Evolutionary conservation across 2,797 vertebrate species (phyloP).

Genomic region (Neosilurus mollespiculum): DNA sequence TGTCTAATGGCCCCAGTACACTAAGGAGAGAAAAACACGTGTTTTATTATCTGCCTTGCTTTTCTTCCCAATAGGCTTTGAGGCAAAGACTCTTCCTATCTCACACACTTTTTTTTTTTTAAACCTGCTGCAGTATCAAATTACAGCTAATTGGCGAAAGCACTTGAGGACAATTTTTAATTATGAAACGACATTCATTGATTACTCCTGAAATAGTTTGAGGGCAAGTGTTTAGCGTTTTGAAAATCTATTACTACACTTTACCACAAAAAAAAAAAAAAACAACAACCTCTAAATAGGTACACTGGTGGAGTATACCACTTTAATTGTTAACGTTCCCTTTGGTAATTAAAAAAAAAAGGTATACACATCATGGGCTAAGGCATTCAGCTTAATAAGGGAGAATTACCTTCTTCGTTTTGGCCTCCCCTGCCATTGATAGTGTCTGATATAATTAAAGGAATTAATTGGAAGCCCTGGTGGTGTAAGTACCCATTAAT

Average conservation of each 20-base stretch:
- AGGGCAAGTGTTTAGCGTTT: background rate
- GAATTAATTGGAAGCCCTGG: slow-evolving; percentile 55
- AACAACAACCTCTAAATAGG: slow-evolving; percentile 17
- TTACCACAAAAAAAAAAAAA: background rate
- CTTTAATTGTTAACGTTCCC: slow-evolving; percentile 47
- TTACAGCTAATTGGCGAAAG: slow-evolving; percentile 38
- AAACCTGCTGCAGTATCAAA: slow-evolving; percentile 3
- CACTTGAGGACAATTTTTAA: slow-evolving; percentile 29
- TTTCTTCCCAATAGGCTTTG: slow-evolving; percentile 12
- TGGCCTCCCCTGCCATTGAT: slow-evolving; percentile 47
- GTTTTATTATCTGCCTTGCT: background rate
- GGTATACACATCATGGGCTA: slow-evolving; percentile 49
- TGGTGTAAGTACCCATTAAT: slow-evolving; percentile 57
- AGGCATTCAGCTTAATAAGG: slow-evolving; percentile 56
- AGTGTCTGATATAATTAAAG: slow-evolving; percentile 59
- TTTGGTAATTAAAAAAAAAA: slow-evolving; percentile 55
- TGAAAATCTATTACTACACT: background rate
- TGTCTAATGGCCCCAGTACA: slow-evolving; percentile 14
- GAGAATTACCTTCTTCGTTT: slow-evolving; percentile 56
- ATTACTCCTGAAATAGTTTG: slow-evolving; percentile 7
- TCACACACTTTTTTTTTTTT: background rate
- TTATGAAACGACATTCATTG: slow-evolving; percentile 36
- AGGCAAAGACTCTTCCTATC: background rate
- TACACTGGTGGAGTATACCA: slow-evolving; percentile 9
- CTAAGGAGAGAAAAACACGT: background rate